phyloP scores from a whole-genome alignment of 2,113 vertebrate genomes.

The Amazona vittata region DNA sequence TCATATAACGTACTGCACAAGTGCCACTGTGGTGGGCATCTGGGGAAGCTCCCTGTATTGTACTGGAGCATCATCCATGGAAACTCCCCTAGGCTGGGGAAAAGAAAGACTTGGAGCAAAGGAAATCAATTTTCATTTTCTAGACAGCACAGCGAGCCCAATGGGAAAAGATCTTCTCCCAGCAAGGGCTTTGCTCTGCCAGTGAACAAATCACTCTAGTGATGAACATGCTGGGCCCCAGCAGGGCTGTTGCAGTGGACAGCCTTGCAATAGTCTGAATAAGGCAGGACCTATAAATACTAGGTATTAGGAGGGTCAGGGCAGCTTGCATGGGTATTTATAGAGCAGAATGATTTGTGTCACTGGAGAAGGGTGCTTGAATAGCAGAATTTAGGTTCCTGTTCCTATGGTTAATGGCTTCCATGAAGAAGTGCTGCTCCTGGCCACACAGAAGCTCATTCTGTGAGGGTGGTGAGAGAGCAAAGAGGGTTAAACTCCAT shows the following conservation, averaged over 20 bases:
- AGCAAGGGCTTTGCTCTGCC: background rate
- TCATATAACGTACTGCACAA: accelerated
- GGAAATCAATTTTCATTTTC: background rate
- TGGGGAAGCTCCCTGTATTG: background rate
- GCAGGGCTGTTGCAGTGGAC: background rate
- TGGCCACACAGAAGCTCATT: background rate
- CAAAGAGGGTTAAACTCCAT: background rate
- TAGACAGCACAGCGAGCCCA: background rate
- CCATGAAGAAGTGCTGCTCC: background rate
- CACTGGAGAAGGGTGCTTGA: background rate
- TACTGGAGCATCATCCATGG: background rate
- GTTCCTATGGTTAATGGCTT: background rate
- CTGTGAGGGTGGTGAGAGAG: accelerated
- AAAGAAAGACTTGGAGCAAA: background rate
- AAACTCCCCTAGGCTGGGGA: background rate
- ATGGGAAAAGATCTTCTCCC: background rate
- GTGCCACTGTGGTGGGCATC: accelerated
- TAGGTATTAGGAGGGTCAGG: background rate
- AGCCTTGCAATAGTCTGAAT: background rate
- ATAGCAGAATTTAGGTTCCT: background rate
- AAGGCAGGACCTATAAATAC: constrained; percentile 34
- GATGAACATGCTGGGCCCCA: background rate
- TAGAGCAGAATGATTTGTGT: constrained; percentile 15
- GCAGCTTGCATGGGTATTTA: constrained; percentile 1
- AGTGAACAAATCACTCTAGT: accelerated